phyloP scores from a whole-genome alignment of 2,797 vertebrate genomes.

The Esox lucius region DNA sequence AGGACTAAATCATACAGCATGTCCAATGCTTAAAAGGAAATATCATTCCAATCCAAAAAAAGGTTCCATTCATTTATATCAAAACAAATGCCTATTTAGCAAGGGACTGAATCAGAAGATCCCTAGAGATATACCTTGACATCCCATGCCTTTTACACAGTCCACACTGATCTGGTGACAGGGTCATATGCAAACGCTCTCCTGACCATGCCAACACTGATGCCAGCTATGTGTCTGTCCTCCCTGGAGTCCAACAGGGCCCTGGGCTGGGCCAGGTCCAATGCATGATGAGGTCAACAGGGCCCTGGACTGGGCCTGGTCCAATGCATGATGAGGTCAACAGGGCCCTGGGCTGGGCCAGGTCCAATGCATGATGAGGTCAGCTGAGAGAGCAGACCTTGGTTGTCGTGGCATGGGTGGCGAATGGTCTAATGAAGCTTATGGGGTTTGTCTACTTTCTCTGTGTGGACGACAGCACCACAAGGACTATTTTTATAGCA shows the following conservation, averaged over 20 bases:
- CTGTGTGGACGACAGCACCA: conserved; percentile 58
- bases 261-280: conserved; percentile 49
- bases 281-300: conserved; percentile 33
- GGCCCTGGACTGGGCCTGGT: conserved; percentile 44
- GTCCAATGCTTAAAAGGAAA: not conserved
- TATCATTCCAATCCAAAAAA: not conserved
- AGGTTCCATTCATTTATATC: not conserved
- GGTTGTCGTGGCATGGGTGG: conserved; percentile 56
- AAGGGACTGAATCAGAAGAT: conserved; percentile 8
- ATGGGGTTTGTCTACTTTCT: conserved; percentile 70
- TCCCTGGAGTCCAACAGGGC: no score
- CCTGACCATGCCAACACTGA: conserved; percentile 38
- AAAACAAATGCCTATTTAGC: conserved; percentile 14
- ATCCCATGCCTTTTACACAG: conserved; percentile 37
- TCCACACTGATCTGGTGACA: conserved; percentile 42
- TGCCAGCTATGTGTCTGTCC: no score
- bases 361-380: conserved; percentile 27
- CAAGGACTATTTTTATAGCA: conserved; percentile 36
- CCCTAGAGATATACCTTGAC: conserved; percentile 5
- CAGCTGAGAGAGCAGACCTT: conserved; percentile 47
- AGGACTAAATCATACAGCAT: not conserved
- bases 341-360: conserved; percentile 34
- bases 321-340: conserved; percentile 19
- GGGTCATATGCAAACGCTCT: conserved; percentile 43
- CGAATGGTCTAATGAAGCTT: conserved; percentile 69